Base-by-base conservation (phyloP, 1,140 invertebrate genomes). In the Drosophila nigromelanica region DNA sequence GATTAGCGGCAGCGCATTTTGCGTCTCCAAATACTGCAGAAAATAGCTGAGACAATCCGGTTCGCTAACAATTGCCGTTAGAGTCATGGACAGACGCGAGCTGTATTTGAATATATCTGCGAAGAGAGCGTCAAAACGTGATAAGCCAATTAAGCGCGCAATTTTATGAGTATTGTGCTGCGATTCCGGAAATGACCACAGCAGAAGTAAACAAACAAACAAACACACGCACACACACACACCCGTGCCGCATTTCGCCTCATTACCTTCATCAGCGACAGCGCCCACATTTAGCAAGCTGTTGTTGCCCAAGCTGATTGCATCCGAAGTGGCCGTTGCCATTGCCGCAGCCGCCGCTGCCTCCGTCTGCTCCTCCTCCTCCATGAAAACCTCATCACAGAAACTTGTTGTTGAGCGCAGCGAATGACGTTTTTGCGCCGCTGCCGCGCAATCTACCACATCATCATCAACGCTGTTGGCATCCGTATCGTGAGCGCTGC, bases 41-140 rank as follows among this genome's bases (percentile, higher is more conserved):
- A 96, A 96, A 80, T 95, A 96, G 6, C 94, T 93, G 6, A 96
- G 87, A n/a, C 95, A 95, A 86, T 94, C 93, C 77, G 95, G 94
- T 78, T 96, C 95, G 15, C 92, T 90, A 1, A 97, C 90, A 60
- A 96, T 94, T 64, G 96, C 94, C 12, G 91, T 76, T 14, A 96
- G 89, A 4, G 94, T 94, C 91, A 95, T 95, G 1, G 91, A 90
- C 3, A 92, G 63, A 2, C 91, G 80, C 4, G 90, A 91, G 18
- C 74, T 73, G 61, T 90, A 91, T 61, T 77, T 70, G 30, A 91
- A 91, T 62, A 91, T 82, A 47, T 90, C 90, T 91, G 66, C 7
- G 33, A 35, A 71, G 66, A 67, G 35, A 47, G 4, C 15, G 39
- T 43, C 0, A 62, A 72, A 48, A 72, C 37, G 52, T 43, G 64